Conservation (phyloP, 2,113 vertebrate genomes). For the Oncorhynchus tshawytscha region DNA sequence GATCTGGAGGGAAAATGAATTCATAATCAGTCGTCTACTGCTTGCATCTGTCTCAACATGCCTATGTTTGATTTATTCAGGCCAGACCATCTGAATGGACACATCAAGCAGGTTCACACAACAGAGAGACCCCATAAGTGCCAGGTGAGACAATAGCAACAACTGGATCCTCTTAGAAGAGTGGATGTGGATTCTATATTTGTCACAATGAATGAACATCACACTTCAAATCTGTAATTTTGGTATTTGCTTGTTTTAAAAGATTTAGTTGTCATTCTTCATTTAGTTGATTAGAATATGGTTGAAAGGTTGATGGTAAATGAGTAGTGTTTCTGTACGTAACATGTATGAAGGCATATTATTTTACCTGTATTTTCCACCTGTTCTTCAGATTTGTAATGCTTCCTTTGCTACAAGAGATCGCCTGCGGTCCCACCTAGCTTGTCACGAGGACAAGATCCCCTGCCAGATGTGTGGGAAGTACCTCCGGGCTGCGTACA, state of each 20-base stretch:
- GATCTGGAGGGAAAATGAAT: too few species aligned
- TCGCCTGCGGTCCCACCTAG: slow-evolving; percentile 95
- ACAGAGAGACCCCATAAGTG: slow-evolving; percentile 99
- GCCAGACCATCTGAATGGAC: slow-evolving; percentile 97
- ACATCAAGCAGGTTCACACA: slow-evolving; percentile 99
- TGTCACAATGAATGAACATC: not conserved
- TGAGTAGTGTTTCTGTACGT: not conserved
- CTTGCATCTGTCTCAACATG: not conserved
- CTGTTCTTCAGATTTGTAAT: slow-evolving; percentile 86
- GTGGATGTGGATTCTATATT: too few species aligned
- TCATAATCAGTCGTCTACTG: not conserved
- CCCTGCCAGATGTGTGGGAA: slow-evolving; percentile 99
- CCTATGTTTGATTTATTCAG: slow-evolving; percentile 67
- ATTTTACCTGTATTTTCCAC: not conserved
- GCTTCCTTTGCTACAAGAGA: slow-evolving; percentile 97
- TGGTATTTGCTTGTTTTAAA: not conserved
- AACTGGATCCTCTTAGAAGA: not conserved
- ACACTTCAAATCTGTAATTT: not conserved
- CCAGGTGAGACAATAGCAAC: slow-evolving; percentile 83
- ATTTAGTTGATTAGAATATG: not conserved
- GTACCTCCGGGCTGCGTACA: slow-evolving; percentile 94
- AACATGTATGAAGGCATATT: not conserved
- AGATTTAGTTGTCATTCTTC: not conserved
- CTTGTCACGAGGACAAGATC: slow-evolving; percentile 98
- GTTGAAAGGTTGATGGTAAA: not conserved